Base-by-base conservation (phyloP, 2,113 vertebrate species). In the Montifringilla adamsi region DNA sequence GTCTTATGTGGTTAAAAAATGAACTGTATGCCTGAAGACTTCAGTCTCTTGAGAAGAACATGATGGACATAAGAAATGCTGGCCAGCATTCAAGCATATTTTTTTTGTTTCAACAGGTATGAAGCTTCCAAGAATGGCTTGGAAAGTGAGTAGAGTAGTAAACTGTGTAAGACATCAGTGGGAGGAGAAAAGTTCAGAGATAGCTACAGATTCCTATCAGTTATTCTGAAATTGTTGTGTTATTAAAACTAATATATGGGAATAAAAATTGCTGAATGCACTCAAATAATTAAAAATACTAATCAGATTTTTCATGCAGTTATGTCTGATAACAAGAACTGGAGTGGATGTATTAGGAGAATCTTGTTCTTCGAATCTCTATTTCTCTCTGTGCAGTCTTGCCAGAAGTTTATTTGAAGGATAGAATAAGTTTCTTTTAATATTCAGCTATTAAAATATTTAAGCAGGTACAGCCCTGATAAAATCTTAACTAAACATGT, bases 401-500 rank as follows among this genome's bases (percentile, higher is more conserved):
- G 37, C 68, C n/a, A 64, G 59, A 62, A 44, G 27, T 60, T 84
- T 87, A 68, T 87, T 87, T 94, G 82, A 94, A 85, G 66, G 37
- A 39, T 85, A 79, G n/a, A 79, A 18, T 69, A 76, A 76, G n/a
- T 85, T 93, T 93, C n/a, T 84, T 75, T 62, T 75, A 83, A 53
- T 35, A 55, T 58, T 85, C 46, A 66, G 4, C 26, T 46, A 26
- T 53, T 90, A 56, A 91, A 85, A 69, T 84, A 89, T 76, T 84
- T 91, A 79, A 87, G 56, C 41, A 94, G 52, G 41, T 84, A 79
- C 26, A 76, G 31, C 21, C 30, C 58, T 91, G 74, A 87, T 89
- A 90, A 14, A 73, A 85, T 95, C 84, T 90, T 89, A 84, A 82
- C 69, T 72, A 94, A 95, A 62, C 35, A 46, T 83, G 43, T 21